Evolutionary conservation across 2,888 invertebrate genomes (phyloP).

Genomic region (Chrysolina oricalcia): DNA sequence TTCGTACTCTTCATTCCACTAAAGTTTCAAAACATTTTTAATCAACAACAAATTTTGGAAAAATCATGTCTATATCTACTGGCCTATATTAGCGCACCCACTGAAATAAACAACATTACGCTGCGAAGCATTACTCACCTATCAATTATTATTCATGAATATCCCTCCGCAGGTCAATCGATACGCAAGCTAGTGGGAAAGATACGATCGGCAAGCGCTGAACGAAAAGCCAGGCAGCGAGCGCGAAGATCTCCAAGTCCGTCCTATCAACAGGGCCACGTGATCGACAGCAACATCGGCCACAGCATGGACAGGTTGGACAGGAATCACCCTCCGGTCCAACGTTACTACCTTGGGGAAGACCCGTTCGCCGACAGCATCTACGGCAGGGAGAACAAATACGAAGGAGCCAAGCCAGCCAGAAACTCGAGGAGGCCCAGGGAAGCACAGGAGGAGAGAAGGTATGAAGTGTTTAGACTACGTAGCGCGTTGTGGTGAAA

Average conservation of each 20-base stretch:
- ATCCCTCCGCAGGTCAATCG: conserved; percentile 80
- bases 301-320: conserved; percentile 59
- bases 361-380: conserved; percentile 89
- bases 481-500: neutral
- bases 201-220: conserved; percentile 83
- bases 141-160: conserved; percentile 36
- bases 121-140: conserved; percentile 11
- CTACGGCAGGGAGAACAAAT: conserved; percentile 89
- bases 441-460: conserved; percentile 73
- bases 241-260: conserved; percentile 76
- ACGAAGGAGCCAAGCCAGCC: conserved; percentile 78
- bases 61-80: too few species aligned
- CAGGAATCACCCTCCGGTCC: conserved; percentile 59
- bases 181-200: conserved; percentile 88
- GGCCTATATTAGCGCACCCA: neutral
- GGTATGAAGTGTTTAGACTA: conserved; percentile 67
- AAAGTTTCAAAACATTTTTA: too few species aligned
- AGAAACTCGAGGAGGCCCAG: conserved; percentile 64
- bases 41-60: too few species aligned
- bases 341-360: conserved; percentile 86
- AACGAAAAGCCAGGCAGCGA: conserved; percentile 75
- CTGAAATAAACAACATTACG: conserved; percentile 4
- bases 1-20: too few species aligned
- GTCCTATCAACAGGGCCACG: conserved; percentile 75
- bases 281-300: conserved; percentile 74